Percentiles rank a stretch among this genome's conserved stretches.
Evolutionary conservation across 1,140 invertebrate species (phyloP).

Genomic region (Charaxes varanes): DNA sequence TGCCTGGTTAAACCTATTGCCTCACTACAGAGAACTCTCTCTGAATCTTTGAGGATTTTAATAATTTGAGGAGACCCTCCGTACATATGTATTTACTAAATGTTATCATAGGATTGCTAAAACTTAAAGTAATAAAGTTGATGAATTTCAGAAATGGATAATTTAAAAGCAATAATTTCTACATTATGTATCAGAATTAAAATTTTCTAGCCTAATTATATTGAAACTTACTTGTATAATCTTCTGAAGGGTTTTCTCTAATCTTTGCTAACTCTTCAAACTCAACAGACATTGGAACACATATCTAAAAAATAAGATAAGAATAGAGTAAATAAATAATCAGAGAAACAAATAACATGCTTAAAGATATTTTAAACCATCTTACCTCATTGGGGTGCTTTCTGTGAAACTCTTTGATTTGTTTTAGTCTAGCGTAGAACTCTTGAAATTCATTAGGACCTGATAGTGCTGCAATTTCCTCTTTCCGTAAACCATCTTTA

Average conservation of each 20-base stretch:
- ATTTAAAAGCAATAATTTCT: too few species aligned
- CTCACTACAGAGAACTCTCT: too few species aligned
- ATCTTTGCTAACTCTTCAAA: constrained; percentile 96
- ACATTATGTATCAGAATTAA: too few species aligned
- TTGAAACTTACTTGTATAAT: constrained; percentile 69
- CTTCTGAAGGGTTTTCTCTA: constrained; percentile 90
- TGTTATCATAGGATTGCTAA: too few species aligned
- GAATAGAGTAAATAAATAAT: not conserved
- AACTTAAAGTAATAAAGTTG: too few species aligned
- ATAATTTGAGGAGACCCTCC: too few species aligned
- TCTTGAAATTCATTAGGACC: constrained; percentile 99
- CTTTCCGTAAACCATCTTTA: constrained; percentile 95
- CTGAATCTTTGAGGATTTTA: too few species aligned
- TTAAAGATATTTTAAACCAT: not conserved
- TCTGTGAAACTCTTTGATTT: constrained; percentile 97
- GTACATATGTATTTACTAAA: too few species aligned
- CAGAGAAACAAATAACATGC: not conserved
- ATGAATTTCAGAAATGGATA: too few species aligned
- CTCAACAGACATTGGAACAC: constrained; percentile 96
- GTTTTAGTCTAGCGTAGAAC: constrained; percentile 95
- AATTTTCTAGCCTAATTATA: not conserved
- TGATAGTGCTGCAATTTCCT: constrained; percentile 94
- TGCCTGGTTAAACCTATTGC: too few species aligned
- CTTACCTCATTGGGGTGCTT: constrained; percentile 95
- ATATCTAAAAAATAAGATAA: constrained; percentile 72